Conservation (phyloP, 1,140 invertebrate species). For the Brachionus sp. region DNA sequence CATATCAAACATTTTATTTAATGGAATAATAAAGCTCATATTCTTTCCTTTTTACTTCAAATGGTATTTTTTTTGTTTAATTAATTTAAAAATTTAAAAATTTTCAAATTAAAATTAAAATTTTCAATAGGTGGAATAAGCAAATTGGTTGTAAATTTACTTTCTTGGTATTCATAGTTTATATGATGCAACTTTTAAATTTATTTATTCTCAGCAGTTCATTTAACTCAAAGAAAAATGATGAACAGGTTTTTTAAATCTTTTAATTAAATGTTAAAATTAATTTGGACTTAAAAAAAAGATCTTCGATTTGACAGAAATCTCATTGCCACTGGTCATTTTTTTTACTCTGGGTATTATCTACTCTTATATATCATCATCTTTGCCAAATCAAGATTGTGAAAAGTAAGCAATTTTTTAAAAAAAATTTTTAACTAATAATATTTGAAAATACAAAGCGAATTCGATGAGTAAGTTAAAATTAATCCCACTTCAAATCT, state of each 20-base stretch:
- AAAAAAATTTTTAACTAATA: neutral
- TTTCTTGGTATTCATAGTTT: neutral
- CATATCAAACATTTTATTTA: slow-evolving; percentile 21
- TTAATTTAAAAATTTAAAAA: too few species aligned
- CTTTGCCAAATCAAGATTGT: neutral
- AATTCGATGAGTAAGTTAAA: neutral
- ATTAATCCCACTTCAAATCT: neutral
- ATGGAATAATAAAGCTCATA: slow-evolving; percentile 28
- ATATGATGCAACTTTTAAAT: neutral
- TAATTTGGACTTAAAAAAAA: neutral
- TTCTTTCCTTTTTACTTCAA: slow-evolving; percentile 19
- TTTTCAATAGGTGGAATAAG: slow-evolving; percentile 23
- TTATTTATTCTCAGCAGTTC: neutral
- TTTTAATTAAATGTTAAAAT: neutral
- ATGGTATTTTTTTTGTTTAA: neutral
- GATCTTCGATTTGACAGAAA: neutral
- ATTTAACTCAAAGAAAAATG: neutral
- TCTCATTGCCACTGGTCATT: neutral
- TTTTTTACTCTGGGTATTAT: slow-evolving; percentile 3
- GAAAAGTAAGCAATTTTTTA: slow-evolving; percentile 8
- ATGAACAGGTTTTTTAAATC: slow-evolving; percentile 10
- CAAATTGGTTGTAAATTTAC: slow-evolving; percentile 17
- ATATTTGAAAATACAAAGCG: neutral
- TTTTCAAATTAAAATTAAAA: neutral
- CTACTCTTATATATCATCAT: slow-evolving; percentile 33